Conservation (phyloP, 1,140 invertebrate genomes). For the Drosophila pallidifrons region DNA sequence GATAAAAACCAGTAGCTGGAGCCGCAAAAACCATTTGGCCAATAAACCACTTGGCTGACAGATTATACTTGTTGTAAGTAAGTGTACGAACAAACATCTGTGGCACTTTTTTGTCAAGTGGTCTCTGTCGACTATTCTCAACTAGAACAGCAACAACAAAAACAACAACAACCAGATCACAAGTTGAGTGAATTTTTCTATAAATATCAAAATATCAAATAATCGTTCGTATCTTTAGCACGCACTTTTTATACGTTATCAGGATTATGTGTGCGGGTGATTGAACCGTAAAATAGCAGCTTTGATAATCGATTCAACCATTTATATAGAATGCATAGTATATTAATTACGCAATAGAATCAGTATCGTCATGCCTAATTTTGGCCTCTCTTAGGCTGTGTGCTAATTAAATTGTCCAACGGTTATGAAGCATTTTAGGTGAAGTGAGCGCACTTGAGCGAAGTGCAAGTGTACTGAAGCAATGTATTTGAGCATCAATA, state of each 20-base stretch:
- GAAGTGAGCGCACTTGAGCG: constrained; percentile 27
- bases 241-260: constrained; percentile 17
- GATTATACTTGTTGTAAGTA: constrained; percentile 8
- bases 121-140: neutral
- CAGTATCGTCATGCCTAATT: neutral
- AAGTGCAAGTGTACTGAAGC: constrained; percentile 7
- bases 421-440: constrained; percentile 13
- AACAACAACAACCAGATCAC: constrained; percentile 8
- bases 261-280: constrained; percentile 25
- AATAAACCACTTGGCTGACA: constrained; percentile 34
- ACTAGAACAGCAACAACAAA: neutral
- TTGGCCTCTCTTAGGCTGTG: neutral
- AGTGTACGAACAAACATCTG: constrained; percentile 28
- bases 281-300: constrained; percentile 17
- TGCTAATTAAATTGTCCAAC: constrained; percentile 3
- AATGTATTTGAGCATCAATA: constrained; percentile 74
- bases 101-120: constrained; percentile 25
- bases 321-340: neutral
- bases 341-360: neutral
- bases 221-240: constrained; percentile 31
- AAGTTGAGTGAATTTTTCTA: constrained; percentile 47
- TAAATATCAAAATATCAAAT: constrained; percentile 43
- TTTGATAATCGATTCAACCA: constrained; percentile 4
- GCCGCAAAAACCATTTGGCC: constrained; percentile 36
- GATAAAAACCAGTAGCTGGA: constrained; percentile 29